Evolutionary conservation across 2,888 invertebrate species (phyloP), one percentile per base, ranked within the genome.

Genomic region (Drosophila neonasuta): DNA sequence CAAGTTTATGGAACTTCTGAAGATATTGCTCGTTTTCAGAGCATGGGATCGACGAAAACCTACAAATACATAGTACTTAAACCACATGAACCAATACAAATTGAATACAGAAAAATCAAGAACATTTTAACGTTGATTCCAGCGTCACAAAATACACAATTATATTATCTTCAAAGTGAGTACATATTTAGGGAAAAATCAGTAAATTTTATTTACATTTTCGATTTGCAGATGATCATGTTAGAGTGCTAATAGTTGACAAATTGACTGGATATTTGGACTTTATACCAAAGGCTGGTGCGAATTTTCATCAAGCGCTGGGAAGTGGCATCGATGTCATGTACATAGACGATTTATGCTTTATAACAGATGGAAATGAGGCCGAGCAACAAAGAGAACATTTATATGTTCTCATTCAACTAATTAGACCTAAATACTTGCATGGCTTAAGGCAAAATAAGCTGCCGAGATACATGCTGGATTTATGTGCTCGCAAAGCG

Each of bases 151-250:
- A 41, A 15, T 11, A 6, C 39, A 1, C 30, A 44, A 6, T 13
- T 86, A 0, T 83, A 71, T 34, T 71, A 67, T 15, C 7, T 83
- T 9, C 58, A 77, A 29, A 79, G 86, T 86, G 0, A 30, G 70
- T 70, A n/a, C 5, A 3, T 8, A 9, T 2, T 8, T 0, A 13
- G 1, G 7, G 11, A 24, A 15, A 11, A 30, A 5, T 2, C 11
- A n/a, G 1, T 8, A 1, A 7, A 11, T 7, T 5, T 9, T 0
- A 4, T 7, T 17, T 17, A 6, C 0, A 0, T 5, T 13, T 39
- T 1, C 0, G n/a, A 20, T 30, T 64, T 70, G 1, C 29, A 80
- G 80, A 67, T 60, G 51, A 63, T 3, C 30, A 24, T 24, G 8
- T 59, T 1, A 66, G 49, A 50, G 5, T 49, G 1, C 11, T 81